phyloP scores from a whole-genome alignment of 2,888 invertebrate genomes.

The Drosophila anceps region DNA sequence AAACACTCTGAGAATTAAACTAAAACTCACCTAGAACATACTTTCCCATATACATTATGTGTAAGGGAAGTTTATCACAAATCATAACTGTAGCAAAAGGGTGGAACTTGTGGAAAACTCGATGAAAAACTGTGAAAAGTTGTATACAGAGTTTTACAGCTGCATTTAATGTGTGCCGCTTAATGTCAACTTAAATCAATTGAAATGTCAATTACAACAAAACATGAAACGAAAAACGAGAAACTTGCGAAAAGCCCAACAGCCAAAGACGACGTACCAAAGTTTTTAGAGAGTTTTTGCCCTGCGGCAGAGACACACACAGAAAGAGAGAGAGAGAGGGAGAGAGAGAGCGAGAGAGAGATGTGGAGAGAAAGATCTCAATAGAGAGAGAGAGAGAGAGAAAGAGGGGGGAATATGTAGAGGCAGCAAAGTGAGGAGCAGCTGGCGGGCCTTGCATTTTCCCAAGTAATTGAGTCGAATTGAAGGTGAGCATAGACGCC shows the following conservation, averaged over 20 bases:
- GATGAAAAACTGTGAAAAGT: slow-evolving; percentile 18
- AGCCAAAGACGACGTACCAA: slow-evolving; percentile 23
- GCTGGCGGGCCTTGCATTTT: slow-evolving; percentile 43
- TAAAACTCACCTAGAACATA: slow-evolving; percentile 1
- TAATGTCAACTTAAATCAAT: slow-evolving; percentile 79
- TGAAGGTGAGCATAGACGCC: slow-evolving; percentile 62
- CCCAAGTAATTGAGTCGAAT: slow-evolving; percentile 63
- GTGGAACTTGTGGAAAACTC: background rate
- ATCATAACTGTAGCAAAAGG: background rate
- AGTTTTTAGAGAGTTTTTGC: slow-evolving; percentile 30
- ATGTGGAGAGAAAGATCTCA: background rate
- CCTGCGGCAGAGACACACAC: slow-evolving; percentile 9
- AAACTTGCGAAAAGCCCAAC: slow-evolving; percentile 25
- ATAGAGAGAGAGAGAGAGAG: rapidly evolving
- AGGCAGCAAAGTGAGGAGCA: slow-evolving; percentile 14
- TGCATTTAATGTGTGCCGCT: slow-evolving; percentile 66
- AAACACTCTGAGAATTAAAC: slow-evolving; percentile 1
- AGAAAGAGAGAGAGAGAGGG: background rate
- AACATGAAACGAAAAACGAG: slow-evolving; percentile 54
- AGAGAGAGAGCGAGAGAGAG: too few species aligned
- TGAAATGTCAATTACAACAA: slow-evolving; percentile 76
- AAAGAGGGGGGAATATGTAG: background rate
- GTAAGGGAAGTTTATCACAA: background rate
- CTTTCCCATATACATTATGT: slow-evolving; percentile 9
- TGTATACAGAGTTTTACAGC: slow-evolving; percentile 25